Base-by-base conservation (phyloP, 2,797 vertebrate genomes). In the Buceros bicornis region DNA sequence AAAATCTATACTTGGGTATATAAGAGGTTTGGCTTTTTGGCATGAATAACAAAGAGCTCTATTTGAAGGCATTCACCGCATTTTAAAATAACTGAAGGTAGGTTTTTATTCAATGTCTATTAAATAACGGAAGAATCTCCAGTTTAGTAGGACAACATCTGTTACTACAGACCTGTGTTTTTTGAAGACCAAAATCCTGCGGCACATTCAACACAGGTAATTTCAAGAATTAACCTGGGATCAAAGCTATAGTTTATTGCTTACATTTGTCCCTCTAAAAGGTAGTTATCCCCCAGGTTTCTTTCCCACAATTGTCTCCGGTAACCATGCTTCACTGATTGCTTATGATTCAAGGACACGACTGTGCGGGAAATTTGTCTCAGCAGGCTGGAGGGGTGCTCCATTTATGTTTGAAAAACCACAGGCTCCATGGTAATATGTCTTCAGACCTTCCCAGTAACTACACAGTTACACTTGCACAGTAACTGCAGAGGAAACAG, bases 181-280 rank as follows among this genome's bases (percentile, higher is more conserved):
- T 85, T 93, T 74, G 17, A 77, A 88, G 35, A 64, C 33, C 37
- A 53, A 83, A 37, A 77, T 58, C 26, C 19, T 45, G 37, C 14
- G 26, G 20, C 42, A 82, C 16, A 4, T 54, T 89, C 3, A 6
- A 80, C 33, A 87, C 10, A n/a, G 0, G 0, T 26, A 25, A 85
- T 87, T 81, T 91, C 57, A 56, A 71, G 57, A 92, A 81, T 74
- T 81, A 84, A 87, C 17, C 10, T 51, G 14, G 54, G 56, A 91
- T 65, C 50, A 82, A n/a, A 66, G 67, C 58, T 78, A 60, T 4
- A 81, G 62, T 87, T 88, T 78, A 69, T 43, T 89, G 50, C 74
- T 76, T 73, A 42, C 4, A 67, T 95, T 90, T 74, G 16, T 85
- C 76, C 62, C 86, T 95, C 74, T 76, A 62, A 96, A 97, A 87